A percentile compares a stretch with the other conserved stretches of the same genome.
Conservation (phyloP, 2,888 invertebrate genomes). For the Tridacna crocea region DNA sequence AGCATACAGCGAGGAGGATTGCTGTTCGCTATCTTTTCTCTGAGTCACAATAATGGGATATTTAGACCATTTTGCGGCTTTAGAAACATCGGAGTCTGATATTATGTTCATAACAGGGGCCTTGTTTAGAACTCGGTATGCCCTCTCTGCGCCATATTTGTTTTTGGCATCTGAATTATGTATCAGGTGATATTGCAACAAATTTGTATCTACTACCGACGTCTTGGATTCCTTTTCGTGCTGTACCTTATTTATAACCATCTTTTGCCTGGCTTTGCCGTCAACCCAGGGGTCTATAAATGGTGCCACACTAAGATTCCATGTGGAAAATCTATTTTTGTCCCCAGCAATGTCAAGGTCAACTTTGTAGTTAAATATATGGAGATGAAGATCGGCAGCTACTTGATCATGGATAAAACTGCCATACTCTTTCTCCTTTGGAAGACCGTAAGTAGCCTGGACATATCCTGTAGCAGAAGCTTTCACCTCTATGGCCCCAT, state of each 20-base stretch:
- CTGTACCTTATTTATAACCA: constrained; percentile 22
- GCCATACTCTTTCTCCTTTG: constrained; percentile 64
- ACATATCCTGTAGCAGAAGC: constrained; percentile 75
- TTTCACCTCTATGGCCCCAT: constrained; percentile 73
- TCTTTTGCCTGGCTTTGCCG: constrained; percentile 34
- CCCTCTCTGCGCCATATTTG: constrained; percentile 42
- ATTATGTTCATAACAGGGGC: constrained; percentile 66
- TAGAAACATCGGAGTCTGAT: constrained; percentile 48
- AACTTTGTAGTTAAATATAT: constrained; percentile 76
- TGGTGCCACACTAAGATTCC: constrained; percentile 57
- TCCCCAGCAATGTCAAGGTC: constrained; percentile 75
- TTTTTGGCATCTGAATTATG: constrained; percentile 33
- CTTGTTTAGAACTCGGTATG: constrained; percentile 68
- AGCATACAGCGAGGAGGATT: constrained; percentile 71
- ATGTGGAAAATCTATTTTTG: constrained; percentile 66
- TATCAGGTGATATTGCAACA: constrained; percentile 46
- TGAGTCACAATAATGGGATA: constrained; percentile 74
- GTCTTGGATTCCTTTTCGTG: constrained; percentile 30
- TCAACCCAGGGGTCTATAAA: constrained; percentile 50
- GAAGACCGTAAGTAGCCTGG: constrained; percentile 62
- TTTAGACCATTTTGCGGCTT: constrained; percentile 71
- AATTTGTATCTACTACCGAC: constrained; percentile 22
- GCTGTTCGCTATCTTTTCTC: constrained; percentile 70
- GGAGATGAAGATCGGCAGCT: constrained; percentile 72
- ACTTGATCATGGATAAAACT: constrained; percentile 61